Percentiles rank a stretch among this genome's conserved stretches.
These are phyloP conservation scores for Lordiphosa collinella DNA, from an alignment of 1,140 invertebrate species.

Conservation along the genomic window DNA sequence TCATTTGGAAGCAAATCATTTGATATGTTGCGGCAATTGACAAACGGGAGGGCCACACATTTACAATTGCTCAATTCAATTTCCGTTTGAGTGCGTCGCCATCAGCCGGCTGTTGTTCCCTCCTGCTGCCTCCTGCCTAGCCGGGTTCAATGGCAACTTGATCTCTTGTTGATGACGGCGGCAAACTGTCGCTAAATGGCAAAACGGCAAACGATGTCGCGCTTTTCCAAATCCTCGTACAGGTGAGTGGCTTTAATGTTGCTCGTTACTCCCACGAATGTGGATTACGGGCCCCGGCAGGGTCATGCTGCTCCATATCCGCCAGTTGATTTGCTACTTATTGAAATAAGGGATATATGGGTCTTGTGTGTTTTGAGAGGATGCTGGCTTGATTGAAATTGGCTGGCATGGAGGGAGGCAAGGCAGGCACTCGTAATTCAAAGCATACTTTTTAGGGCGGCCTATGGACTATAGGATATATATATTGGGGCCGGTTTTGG, in stretches of 20 bases:
- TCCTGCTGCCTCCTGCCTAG: background rate
- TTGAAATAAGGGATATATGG: constrained; percentile 37
- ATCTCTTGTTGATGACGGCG: constrained; percentile 69
- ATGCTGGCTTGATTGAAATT: too few relatives aligned
- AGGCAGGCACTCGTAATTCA: too few relatives aligned
- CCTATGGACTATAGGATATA: too few relatives aligned
- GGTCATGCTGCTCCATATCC: constrained; percentile 15
- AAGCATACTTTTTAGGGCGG: too few relatives aligned
- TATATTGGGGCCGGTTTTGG: too few relatives aligned
- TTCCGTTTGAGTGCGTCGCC: constrained; percentile 65
- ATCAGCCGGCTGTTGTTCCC: constrained; percentile 1
- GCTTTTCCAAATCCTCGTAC: constrained; percentile 31
- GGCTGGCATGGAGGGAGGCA: too few relatives aligned
- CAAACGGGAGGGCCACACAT: constrained; percentile 40
- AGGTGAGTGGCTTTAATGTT: constrained; percentile 74
- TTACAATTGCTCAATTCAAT: constrained; percentile 78
- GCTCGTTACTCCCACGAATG: constrained; percentile 54
- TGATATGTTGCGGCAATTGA: constrained; percentile 68
- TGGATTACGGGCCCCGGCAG: constrained; percentile 18
- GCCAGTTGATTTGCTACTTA: constrained; percentile 72
- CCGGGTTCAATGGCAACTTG: constrained; percentile 66
- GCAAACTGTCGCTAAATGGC: constrained; percentile 64
- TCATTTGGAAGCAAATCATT: constrained; percentile 78
- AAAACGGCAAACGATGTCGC: constrained; percentile 54
- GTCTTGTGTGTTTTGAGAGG: too few relatives aligned